A percentile compares a stretch with the other conserved stretches of the same genome.
These are phyloP conservation scores for Drosophila glabriapex DNA, from an alignment of 2,888 invertebrate genomes.

Conservation along the genomic window DNA sequence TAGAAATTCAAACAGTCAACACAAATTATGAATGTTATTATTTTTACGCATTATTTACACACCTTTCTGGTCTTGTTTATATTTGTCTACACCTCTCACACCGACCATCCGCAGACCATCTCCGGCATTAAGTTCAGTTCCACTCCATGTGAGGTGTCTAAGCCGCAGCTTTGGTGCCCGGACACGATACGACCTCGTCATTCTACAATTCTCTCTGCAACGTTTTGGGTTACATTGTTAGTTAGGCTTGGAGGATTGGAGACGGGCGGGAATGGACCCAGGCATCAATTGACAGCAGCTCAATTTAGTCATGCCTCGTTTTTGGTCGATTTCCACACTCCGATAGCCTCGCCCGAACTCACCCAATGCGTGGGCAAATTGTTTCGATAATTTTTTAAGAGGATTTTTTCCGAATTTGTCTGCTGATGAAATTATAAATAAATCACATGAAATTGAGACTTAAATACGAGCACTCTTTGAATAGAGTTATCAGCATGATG, in stretches of 20 bases:
- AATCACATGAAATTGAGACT: constrained; percentile 63
- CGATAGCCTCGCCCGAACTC: constrained; percentile 41
- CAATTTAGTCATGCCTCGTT: constrained; percentile 75
- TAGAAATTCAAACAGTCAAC: constrained; percentile 69
- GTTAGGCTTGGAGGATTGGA: background rate
- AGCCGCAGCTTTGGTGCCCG: constrained; percentile 66
- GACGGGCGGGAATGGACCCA: background rate
- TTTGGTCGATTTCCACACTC: constrained; percentile 60
- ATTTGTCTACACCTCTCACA: constrained; percentile 35
- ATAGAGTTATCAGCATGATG: constrained; percentile 34
- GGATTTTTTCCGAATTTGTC: constrained; percentile 63
- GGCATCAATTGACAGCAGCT: constrained; percentile 70
- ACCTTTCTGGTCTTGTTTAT: constrained; percentile 75
- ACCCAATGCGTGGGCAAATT: constrained; percentile 72
- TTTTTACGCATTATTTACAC: constrained; percentile 80
- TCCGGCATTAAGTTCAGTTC: constrained; percentile 8
- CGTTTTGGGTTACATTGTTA: constrained; percentile 59
- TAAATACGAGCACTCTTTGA: constrained; percentile 3
- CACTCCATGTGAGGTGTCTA: constrained; percentile 50
- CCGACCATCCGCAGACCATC: constrained; percentile 19
- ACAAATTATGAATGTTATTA: constrained; percentile 77
- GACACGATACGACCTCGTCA: constrained; percentile 67
- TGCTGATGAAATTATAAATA: constrained; percentile 47
- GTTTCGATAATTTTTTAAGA: constrained; percentile 72
- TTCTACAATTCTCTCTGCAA: constrained; percentile 66